These are phyloP conservation scores for Bujurquina vittata DNA, from an alignment of 2,113 vertebrate genomes.

Conservation along the genomic window DNA sequence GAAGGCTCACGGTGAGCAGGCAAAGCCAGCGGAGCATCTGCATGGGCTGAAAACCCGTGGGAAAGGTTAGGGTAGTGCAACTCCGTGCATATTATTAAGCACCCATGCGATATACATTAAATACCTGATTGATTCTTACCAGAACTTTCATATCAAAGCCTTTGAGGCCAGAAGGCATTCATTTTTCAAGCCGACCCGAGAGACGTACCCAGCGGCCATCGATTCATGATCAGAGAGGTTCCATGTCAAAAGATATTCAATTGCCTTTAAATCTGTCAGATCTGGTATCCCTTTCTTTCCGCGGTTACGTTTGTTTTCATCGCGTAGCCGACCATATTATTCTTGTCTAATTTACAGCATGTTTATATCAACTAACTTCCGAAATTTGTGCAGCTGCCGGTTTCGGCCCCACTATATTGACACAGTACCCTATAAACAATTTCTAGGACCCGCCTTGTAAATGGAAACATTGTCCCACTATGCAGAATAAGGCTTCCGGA, in stretches of 20 bases:
- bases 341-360: not conserved
- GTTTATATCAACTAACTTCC: not conserved
- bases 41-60: no score
- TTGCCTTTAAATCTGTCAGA: not conserved
- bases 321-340: not conserved
- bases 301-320: not conserved
- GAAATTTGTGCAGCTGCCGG: not conserved
- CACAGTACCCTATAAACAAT: not conserved
- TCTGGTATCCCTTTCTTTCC: not conserved
- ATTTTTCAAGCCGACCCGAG: not conserved
- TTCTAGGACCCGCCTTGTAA: not conserved
- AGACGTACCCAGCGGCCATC: not conserved
- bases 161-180: not conserved
- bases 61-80: not conserved
- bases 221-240: not conserved
- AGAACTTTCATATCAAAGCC: slow-evolving; percentile 57
- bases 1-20: slow-evolving; percentile 66
- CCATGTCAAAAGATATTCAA: slow-evolving; percentile 6
- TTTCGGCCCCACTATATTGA: not conserved
- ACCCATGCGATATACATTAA: not conserved
- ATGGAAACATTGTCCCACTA: fast-evolving
- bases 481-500: not conserved
- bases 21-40: slow-evolving; percentile 68
- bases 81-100: not conserved
- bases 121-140: slow-evolving; percentile 38